Evolutionary conservation across 2,113 vertebrate genomes (phyloP).

Genomic region (Ploceus nigricollis): DNA sequence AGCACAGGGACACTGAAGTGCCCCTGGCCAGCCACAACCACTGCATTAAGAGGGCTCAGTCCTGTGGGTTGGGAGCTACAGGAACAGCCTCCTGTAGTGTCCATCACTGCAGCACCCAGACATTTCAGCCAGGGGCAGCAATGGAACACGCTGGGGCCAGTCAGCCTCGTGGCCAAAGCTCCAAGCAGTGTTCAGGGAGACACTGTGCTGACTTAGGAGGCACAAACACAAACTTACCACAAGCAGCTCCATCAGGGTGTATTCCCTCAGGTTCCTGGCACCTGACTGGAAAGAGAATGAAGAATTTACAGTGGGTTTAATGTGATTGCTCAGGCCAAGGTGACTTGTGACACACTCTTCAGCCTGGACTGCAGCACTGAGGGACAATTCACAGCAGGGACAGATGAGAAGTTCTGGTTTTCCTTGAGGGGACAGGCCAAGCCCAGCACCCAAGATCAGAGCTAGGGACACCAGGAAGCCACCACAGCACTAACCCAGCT

Average conservation of each 20-base stretch:
- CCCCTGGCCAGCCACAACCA: neutral
- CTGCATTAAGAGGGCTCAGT: neutral
- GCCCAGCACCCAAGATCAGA: neutral
- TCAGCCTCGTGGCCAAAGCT: neutral
- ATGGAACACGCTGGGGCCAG: rapidly evolving
- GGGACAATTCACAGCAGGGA: neutral
- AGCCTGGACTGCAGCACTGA: neutral
- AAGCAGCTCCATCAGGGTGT: conserved; percentile 94
- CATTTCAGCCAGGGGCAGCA: neutral
- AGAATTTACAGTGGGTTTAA: neutral
- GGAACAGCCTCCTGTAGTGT: neutral
- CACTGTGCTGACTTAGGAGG: neutral
- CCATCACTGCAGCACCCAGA: neutral
- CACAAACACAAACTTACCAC: conserved; percentile 80
- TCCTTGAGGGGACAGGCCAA: neutral
- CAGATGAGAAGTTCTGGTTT: neutral
- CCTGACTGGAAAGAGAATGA: conserved; percentile 81
- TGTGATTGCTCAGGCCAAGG: neutral
- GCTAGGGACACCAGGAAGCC: neutral
- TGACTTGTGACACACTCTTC: neutral
- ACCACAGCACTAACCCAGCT: neutral
- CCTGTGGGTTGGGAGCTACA: rapidly evolving
- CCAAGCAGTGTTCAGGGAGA: neutral
- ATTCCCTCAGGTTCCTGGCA: conserved; percentile 86
- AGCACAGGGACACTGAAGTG: rapidly evolving